phyloP scores from a whole-genome alignment of 2,797 vertebrate genomes.

The Thaleichthys pacificus region DNA sequence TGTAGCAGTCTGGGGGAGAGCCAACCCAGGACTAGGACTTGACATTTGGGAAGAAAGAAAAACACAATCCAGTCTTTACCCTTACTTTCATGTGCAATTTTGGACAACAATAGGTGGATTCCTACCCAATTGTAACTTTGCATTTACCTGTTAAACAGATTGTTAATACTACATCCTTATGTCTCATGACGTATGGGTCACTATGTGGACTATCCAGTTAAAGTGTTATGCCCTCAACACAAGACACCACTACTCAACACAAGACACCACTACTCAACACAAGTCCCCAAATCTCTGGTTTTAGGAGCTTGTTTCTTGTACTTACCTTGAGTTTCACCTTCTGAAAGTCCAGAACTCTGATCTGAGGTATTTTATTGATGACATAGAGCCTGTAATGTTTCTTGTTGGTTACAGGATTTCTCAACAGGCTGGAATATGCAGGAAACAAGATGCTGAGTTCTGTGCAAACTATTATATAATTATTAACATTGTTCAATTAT shows the following conservation, averaged over 20 bases:
- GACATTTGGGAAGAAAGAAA: constrained; percentile 2
- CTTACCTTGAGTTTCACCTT: constrained; percentile 94
- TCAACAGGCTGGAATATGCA: constrained; percentile 80
- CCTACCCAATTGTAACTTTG: background rate
- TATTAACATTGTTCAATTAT: too few species aligned
- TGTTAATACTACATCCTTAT: background rate
- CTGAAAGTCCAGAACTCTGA: constrained; percentile 96
- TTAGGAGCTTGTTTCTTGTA: background rate
- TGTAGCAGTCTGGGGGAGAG: background rate
- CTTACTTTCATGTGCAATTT: background rate
- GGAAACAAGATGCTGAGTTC: background rate
- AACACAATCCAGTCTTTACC: background rate
- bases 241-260: too few species aligned
- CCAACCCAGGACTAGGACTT: background rate
- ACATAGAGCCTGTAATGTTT: constrained; percentile 97
- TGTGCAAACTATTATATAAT: too few species aligned
- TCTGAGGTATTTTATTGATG: constrained; percentile 92
- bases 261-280: too few species aligned
- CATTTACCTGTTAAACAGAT: background rate
- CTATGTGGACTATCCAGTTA: background rate
- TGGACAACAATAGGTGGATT: background rate
- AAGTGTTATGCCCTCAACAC: too few species aligned
- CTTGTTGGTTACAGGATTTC: constrained; percentile 98
- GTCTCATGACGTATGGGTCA: too few species aligned
- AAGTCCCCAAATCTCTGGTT: background rate